Evolutionary conservation across 1,140 invertebrate species (phyloP).

Genomic region (Heliothis virescens): DNA sequence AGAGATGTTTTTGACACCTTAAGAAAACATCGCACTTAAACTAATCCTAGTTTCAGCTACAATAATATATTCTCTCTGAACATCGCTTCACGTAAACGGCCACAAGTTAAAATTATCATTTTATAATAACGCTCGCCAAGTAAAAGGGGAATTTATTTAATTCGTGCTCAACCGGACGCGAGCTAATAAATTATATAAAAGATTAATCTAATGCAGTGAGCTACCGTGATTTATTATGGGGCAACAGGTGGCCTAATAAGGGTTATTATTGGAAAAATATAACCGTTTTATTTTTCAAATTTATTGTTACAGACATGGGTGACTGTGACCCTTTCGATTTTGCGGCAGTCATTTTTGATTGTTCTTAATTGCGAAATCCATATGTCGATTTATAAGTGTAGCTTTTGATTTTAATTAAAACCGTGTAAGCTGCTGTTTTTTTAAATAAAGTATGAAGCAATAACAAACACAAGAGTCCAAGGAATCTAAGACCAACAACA

Average conservation of each 20-base stretch:
- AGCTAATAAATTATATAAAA: constrained; percentile 46
- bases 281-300: constrained; percentile 11
- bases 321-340: neutral
- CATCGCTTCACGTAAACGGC: neutral
- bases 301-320: constrained; percentile 20
- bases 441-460: too few species aligned
- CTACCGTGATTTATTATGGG: constrained; percentile 38
- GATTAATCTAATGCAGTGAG: constrained; percentile 47
- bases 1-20: too few species aligned
- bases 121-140: constrained; percentile 26
- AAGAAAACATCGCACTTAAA: too few species aligned
- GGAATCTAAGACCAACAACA: too few species aligned
- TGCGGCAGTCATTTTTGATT: constrained; percentile 1
- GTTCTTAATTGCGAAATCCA: neutral
- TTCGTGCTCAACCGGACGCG: constrained; percentile 11
- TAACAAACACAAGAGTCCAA: too few species aligned
- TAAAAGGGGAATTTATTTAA: constrained; percentile 45
- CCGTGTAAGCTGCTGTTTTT: too few species aligned
- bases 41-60: neutral
- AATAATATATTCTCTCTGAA: neutral
- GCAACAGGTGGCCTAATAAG: constrained; percentile 47
- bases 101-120: constrained; percentile 24
- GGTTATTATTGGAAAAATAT: constrained; percentile 48
- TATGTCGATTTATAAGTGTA: too few species aligned
- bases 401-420: too few species aligned